A percentile compares a stretch with the other conserved stretches of the same genome.
Evolutionary conservation across 2,888 invertebrate genomes (phyloP).

Genomic region (Plebejus anna): DNA sequence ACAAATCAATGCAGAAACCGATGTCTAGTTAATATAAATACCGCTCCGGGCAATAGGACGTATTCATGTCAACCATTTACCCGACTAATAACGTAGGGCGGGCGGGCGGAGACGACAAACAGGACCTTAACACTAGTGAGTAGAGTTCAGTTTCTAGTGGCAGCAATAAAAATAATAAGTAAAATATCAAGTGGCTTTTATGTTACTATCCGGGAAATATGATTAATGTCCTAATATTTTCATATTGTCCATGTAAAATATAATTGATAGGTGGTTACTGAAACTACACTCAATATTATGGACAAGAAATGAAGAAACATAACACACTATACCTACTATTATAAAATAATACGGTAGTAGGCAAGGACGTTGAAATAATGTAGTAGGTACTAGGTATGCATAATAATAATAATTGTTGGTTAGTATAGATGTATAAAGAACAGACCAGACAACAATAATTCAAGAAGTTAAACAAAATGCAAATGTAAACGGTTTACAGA

Average conservation of each 20-base stretch:
- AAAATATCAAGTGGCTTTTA: constrained; percentile 12
- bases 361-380: no score
- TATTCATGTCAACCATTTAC: constrained; percentile 10
- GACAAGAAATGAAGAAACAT: no score
- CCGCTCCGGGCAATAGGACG: constrained; percentile 4
- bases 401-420: no score
- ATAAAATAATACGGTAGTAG: no score
- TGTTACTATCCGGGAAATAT: neutral
- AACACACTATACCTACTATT: no score
- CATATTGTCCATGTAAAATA: neutral
- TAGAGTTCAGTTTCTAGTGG: neutral
- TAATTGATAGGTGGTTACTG: neutral
- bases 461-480: no score
- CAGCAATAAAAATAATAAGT: neutral
- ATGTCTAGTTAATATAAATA: constrained; percentile 8
- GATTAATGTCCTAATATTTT: neutral
- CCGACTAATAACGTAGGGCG: neutral
- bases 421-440: no score
- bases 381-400: no score
- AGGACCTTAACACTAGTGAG: neutral
- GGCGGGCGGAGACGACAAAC: neutral
- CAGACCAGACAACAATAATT: no score
- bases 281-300: no score
- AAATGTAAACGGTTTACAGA: no score
- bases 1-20: constrained; percentile 12